Percentiles rank a stretch among this genome's conserved stretches.
Evolutionary conservation across 2,888 invertebrate species (phyloP).

Genomic region (Xylocampa areola): DNA sequence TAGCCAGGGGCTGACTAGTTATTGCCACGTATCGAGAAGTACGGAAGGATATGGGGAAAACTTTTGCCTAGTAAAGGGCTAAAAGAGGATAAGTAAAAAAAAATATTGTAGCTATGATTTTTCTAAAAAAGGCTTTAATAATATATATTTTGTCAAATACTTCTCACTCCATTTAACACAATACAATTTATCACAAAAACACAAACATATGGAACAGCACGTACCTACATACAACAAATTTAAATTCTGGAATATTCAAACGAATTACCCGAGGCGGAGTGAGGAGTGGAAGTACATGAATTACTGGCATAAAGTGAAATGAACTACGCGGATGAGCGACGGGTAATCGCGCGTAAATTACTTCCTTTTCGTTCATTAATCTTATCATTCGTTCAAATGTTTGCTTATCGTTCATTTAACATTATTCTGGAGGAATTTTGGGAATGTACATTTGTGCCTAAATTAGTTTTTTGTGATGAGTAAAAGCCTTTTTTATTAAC

Average conservation of each 20-base stretch:
- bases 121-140: too few relatives aligned
- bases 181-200: not conserved
- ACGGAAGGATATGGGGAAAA: too few relatives aligned
- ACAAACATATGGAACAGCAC: not conserved
- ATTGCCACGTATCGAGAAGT: too few relatives aligned
- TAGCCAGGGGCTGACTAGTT: too few relatives aligned
- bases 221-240: conserved; percentile 20
- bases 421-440: conserved; percentile 21
- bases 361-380: conserved; percentile 49
- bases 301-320: conserved; percentile 46
- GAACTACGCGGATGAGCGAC: conserved; percentile 51
- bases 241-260: conserved; percentile 46
- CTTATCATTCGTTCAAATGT: conserved; percentile 55
- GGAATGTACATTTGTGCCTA: too few relatives aligned
- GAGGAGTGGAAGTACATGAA: conserved; percentile 35
- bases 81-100: too few relatives aligned
- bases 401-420: conserved; percentile 64
- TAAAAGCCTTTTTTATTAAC: too few relatives aligned
- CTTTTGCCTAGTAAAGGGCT: too few relatives aligned
- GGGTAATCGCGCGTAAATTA: conserved; percentile 55
- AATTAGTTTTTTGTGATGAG: too few relatives aligned
- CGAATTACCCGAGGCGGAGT: conserved; percentile 26
- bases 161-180: too few relatives aligned
- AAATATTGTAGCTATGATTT: too few relatives aligned
- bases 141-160: too few relatives aligned